These are phyloP conservation scores for Daktulosphaira vitifoliae DNA, from an alignment of 1,140 invertebrate genomes.

Conservation along the genomic window DNA sequence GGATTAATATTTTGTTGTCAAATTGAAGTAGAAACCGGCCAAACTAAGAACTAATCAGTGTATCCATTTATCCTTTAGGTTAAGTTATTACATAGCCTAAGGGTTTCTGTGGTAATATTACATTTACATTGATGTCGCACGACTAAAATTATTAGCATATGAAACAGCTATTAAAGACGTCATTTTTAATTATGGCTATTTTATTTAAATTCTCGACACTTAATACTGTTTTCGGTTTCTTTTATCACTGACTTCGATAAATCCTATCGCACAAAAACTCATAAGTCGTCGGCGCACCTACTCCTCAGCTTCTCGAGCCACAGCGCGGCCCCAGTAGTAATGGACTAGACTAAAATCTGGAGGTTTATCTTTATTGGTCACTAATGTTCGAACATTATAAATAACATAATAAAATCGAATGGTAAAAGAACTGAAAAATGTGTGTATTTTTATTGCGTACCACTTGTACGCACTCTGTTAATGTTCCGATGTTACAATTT, in stretches of 20 bases:
- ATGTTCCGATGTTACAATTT: conserved; percentile 25
- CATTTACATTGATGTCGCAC: too few relatives aligned
- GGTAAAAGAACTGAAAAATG: conserved; percentile 30
- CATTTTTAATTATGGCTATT: conserved; percentile 14
- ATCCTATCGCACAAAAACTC: neutral
- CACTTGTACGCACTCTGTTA: neutral
- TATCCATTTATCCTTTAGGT: too few relatives aligned
- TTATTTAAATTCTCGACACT: conserved; percentile 25
- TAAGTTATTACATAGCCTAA: too few relatives aligned
- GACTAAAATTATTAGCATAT: conserved; percentile 9
- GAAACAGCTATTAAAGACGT: neutral
- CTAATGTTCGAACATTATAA: conserved; percentile 31
- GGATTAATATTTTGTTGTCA: too few relatives aligned
- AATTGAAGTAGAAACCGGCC: too few relatives aligned
- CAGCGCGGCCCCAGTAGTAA: too few relatives aligned
- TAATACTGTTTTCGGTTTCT: conserved; percentile 11
- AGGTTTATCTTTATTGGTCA: conserved; percentile 30
- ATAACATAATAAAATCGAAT: conserved; percentile 33
- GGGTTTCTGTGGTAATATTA: too few relatives aligned
- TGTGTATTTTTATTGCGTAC: conserved; percentile 24
- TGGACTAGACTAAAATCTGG: conserved; percentile 12
- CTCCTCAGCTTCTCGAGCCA: neutral
- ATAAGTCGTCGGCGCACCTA: conserved; percentile 5
- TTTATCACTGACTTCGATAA: neutral
- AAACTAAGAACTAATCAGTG: too few relatives aligned